Evolutionary conservation across 2,113 vertebrate species (phyloP).

Genomic region (Corythoichthys intestinalis): DNA sequence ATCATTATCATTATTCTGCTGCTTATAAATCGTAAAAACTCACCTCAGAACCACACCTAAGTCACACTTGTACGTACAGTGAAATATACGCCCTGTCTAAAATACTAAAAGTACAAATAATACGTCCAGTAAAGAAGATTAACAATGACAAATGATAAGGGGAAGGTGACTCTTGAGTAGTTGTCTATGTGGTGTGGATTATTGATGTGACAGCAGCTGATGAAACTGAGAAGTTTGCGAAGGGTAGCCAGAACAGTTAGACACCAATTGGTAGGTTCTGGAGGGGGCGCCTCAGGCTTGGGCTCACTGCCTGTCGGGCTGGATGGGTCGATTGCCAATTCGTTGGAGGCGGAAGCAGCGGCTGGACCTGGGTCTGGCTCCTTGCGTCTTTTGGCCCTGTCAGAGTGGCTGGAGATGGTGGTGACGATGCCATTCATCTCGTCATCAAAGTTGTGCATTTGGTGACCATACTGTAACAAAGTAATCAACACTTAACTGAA

Average conservation of each 20-base stretch:
- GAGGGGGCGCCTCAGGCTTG: slow-evolving; percentile 60
- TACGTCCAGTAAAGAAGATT: slow-evolving; percentile 91
- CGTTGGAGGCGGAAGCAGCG: slow-evolving; percentile 34
- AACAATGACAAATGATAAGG: slow-evolving; percentile 83
- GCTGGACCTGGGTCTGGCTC: slow-evolving; percentile 38
- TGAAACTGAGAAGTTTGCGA: slow-evolving; percentile 70
- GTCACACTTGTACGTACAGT: slow-evolving; percentile 41
- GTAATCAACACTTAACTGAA: neutral
- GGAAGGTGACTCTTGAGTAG: slow-evolving; percentile 85
- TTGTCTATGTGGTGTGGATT: slow-evolving; percentile 92
- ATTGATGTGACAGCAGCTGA: slow-evolving; percentile 80
- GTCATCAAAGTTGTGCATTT: slow-evolving; percentile 71
- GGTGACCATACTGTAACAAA: slow-evolving; percentile 65
- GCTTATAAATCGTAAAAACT: slow-evolving; percentile 28
- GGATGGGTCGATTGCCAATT: slow-evolving; percentile 55
- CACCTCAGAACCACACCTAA: slow-evolving; percentile 29
- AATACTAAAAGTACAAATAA: slow-evolving; percentile 83
- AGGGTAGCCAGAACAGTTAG: slow-evolving; percentile 59
- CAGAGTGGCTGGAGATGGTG: slow-evolving; percentile 69
- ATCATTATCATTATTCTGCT: slow-evolving; percentile 18
- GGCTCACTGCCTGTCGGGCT: slow-evolving; percentile 57
- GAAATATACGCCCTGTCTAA: slow-evolving; percentile 34
- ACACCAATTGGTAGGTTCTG: slow-evolving; percentile 59
- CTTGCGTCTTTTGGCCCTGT: slow-evolving; percentile 62
- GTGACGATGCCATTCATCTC: slow-evolving; percentile 79